Base-by-base conservation (phyloP, 2,797 vertebrate genomes). In the Rhinatrema bivittatum region DNA sequence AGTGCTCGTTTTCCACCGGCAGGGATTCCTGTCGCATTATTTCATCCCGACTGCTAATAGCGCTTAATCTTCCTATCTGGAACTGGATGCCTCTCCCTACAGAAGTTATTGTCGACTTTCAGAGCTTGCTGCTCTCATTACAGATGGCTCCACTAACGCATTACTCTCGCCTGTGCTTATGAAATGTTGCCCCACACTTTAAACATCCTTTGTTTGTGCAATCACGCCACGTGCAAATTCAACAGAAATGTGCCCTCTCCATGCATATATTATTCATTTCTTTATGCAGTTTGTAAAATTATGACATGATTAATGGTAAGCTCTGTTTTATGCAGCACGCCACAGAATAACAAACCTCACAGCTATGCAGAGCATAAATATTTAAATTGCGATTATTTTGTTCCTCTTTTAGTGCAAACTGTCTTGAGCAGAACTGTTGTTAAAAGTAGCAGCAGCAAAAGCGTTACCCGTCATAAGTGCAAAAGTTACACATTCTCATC, bases 1-100 rank as follows among this genome's bases (percentile, higher is more conserved):
- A 62, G 44, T 56, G 58, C 59, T 21, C 50, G 44, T 58, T 68
- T 62, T 62, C 60, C 25, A 61, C 32, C 39, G 67, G 55, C 52
- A 65, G 57, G 45, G 55, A 47, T 62, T 69, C 42, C 56, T 42
- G 39, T 44, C 57, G 54, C 38, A 52, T 58, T 33, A 53, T 51
- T 57, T 70, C 46, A 57, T 50, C 62, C 34, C 36, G 45, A 63
- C 47, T 60, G 44, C 50, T 70, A 61, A 65, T 57, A 61, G 60
- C 66, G 32, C 58, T 60, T 52, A 55, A 44, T 39, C 60, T 63
- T 45, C 53, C 36, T 58, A 68, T 68, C 36, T 53, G 47, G 55
- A 74, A 74, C 64, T 36, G 46, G 51, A 38, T 23, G 2, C 25
- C 47, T 40, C 20, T 29, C 39, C 41, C 3, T 7, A n/a, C n/a